Conservation (phyloP, 1,140 invertebrate genomes). For the Rhagoletis zephyria region DNA sequence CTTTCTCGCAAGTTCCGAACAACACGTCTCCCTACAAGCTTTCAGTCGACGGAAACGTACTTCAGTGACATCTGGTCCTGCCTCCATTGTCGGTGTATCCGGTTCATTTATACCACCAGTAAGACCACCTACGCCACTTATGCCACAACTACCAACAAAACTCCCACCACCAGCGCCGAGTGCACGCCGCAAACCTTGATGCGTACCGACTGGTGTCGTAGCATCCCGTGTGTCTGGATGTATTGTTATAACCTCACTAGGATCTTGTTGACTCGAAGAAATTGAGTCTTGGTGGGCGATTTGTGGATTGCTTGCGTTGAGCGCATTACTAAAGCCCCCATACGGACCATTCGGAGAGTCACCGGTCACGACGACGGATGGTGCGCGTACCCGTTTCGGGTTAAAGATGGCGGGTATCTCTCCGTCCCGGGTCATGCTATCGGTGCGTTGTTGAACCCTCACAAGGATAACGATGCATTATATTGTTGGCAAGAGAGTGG, state of each 20-base stretch:
- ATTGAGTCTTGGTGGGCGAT: slow-evolving; percentile 77
- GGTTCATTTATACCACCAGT: slow-evolving; percentile 54
- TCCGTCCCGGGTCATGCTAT: slow-evolving; percentile 76
- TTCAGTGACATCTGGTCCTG: slow-evolving; percentile 64
- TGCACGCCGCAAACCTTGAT: slow-evolving; percentile 24
- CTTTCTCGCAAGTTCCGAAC: slow-evolving; percentile 82
- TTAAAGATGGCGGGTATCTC: slow-evolving; percentile 85
- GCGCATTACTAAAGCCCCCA: slow-evolving; percentile 71
- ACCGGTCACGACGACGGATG: slow-evolving; percentile 82
- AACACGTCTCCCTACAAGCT: slow-evolving; percentile 79
- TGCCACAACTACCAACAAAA: slow-evolving; percentile 49
- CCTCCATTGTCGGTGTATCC: slow-evolving; percentile 64
- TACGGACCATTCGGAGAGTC: slow-evolving; percentile 77
- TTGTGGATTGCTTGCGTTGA: slow-evolving; percentile 72
- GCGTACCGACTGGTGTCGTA: background rate
- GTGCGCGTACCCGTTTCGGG: slow-evolving; percentile 80
- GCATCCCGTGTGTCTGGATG: slow-evolving; percentile 62
- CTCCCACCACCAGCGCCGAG: slow-evolving; percentile 26
- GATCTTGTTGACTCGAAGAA: slow-evolving; percentile 75
- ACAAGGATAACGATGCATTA: slow-evolving; percentile 38
- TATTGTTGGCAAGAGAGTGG: background rate
- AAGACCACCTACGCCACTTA: slow-evolving; percentile 34
- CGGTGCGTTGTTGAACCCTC: slow-evolving; percentile 54
- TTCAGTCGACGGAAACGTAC: slow-evolving; percentile 66
- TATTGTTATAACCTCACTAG: slow-evolving; percentile 72